These are phyloP conservation scores for Yponomeuta malinellus DNA, from an alignment of 2,888 invertebrate genomes.

Conservation along the genomic window DNA sequence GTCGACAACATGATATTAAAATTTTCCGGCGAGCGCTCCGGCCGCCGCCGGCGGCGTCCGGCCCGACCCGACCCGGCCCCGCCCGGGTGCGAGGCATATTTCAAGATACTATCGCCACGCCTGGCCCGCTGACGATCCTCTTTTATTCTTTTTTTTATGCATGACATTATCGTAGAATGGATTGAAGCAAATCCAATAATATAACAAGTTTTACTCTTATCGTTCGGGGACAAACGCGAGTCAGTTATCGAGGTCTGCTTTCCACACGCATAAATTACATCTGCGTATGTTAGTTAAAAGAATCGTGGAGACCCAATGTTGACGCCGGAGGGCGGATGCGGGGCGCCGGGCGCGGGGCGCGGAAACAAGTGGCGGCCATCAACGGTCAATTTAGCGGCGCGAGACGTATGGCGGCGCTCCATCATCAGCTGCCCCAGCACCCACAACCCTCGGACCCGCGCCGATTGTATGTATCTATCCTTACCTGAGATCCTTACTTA, in stretches of 20 bases:
- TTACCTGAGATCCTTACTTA: background rate
- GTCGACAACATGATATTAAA: background rate
- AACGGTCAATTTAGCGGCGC: background rate
- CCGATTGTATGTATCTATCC: background rate
- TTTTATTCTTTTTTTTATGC: background rate
- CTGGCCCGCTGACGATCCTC: background rate
- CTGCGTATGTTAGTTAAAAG: background rate
- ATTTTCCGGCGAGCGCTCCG: background rate
- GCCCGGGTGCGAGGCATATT: background rate
- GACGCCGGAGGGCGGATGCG: too few relatives aligned
- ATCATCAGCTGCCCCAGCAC: background rate
- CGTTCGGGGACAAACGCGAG: background rate
- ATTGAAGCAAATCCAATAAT: background rate
- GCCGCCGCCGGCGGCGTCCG: background rate
- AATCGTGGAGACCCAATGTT: too few relatives aligned
- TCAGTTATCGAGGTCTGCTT: background rate
- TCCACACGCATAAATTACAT: background rate
- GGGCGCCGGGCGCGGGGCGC: background rate
- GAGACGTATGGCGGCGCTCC: background rate
- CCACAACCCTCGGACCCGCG: background rate
- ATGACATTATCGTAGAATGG: conserved; percentile 3
- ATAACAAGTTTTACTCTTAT: background rate
- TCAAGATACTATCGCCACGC: background rate
- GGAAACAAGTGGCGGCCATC: background rate
- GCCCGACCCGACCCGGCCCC: background rate